These are phyloP conservation scores for Drosophila algonquin DNA, from an alignment of 2,888 invertebrate genomes.

Conservation along the genomic window DNA sequence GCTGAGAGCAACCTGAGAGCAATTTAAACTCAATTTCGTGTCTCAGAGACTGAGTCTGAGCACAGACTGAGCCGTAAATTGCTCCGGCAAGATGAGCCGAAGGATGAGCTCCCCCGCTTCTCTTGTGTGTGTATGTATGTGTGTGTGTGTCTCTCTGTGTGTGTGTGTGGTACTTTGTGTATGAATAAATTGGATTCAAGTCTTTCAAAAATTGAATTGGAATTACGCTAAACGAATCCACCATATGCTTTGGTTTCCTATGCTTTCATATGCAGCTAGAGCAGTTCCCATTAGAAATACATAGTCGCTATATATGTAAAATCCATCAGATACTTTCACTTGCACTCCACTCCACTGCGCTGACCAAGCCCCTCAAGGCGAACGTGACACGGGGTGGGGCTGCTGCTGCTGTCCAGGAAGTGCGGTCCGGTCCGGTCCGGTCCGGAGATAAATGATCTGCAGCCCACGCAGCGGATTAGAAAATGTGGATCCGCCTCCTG, in stretches of 20 bases:
- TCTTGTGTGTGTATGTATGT: background rate
- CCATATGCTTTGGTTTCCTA: background rate
- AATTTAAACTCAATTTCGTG: conserved; percentile 52
- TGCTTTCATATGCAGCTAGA: background rate
- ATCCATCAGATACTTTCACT: conserved; percentile 41
- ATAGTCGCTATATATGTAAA: background rate
- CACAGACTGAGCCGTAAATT: conserved; percentile 26
- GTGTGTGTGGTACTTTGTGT: conserved; percentile 24
- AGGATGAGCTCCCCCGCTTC: conserved; percentile 26
- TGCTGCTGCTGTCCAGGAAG: conserved; percentile 39
- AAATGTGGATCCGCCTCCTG: background rate
- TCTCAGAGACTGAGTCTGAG: conserved; percentile 21
- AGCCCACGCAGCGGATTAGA: conserved; percentile 62
- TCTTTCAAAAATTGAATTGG: conserved; percentile 16
- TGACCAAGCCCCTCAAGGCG: conserved; percentile 38
- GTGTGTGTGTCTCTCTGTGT: conserved; percentile 3
- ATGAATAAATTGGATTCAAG: conserved; percentile 39
- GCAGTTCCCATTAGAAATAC: no score
- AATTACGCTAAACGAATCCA: background rate
- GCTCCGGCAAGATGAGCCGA: conserved; percentile 34
- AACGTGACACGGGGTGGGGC: conserved; percentile 7
- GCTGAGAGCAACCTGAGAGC: conserved; percentile 48
- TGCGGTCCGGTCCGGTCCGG: conserved; percentile 23
- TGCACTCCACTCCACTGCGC: conserved; percentile 13
- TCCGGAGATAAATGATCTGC: conserved; percentile 48